Conservation (phyloP, 2,113 vertebrate genomes). For the Carlito syrichta region DNA sequence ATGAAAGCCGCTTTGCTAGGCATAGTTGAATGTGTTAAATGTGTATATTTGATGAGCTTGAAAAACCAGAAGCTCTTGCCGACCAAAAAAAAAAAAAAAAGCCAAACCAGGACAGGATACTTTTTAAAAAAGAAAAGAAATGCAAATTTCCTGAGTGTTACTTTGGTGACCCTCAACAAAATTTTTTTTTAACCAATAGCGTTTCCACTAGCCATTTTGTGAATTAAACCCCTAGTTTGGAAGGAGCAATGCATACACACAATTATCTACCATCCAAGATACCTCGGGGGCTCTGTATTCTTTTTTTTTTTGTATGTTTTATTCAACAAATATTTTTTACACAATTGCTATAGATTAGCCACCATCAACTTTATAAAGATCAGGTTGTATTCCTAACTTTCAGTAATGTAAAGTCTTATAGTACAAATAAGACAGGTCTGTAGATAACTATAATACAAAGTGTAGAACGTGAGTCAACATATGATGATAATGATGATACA, state of each 20-base stretch:
- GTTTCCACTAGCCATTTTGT: not conserved
- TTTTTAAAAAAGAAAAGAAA: not conserved
- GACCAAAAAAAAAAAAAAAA: not conserved
- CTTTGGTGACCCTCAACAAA: not conserved
- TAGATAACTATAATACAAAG: not conserved
- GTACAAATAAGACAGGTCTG: not conserved
- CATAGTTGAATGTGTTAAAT: not conserved
- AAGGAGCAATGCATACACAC: not conserved
- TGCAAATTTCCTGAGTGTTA: not conserved
- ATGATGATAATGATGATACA: not conserved
- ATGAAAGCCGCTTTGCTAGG: not conserved
- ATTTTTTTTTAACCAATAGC: not conserved
- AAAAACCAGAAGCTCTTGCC: not conserved
- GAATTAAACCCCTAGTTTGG: not conserved
- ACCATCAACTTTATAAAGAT: not conserved
- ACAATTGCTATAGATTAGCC: not conserved
- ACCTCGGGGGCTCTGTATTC: too few relatives aligned
- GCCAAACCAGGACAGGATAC: not conserved
- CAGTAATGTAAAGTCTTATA: not conserved
- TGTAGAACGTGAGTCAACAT: not conserved
- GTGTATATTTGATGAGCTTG: not conserved
- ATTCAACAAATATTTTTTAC: not conserved
- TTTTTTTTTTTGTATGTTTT: not conserved
- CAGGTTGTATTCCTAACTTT: not conserved
- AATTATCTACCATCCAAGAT: not conserved